Conservation (phyloP, 2,888 invertebrate species). For the Cecidostiba fungosa region DNA sequence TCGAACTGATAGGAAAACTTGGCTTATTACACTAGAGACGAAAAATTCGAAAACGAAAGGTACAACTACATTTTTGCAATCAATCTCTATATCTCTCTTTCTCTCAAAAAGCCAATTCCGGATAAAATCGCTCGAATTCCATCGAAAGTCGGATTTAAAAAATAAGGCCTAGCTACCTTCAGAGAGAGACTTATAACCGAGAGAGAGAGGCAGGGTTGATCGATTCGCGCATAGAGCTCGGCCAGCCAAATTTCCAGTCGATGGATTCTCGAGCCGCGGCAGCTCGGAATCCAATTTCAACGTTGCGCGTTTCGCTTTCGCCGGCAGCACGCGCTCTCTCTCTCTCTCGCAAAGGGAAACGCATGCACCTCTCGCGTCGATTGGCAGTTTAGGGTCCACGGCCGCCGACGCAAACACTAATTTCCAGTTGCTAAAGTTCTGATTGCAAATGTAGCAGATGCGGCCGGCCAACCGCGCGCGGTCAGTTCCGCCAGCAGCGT, state of each 20-base stretch:
- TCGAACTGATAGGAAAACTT: constrained; percentile 1
- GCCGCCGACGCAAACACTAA: constrained; percentile 63
- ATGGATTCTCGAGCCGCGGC: constrained; percentile 36
- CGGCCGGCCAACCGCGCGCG: constrained; percentile 54
- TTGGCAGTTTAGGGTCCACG: constrained; percentile 61
- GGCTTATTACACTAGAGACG: not conserved
- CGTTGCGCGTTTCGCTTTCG: constrained; percentile 28
- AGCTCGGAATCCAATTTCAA: constrained; percentile 58
- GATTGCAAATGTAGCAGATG: constrained; percentile 70
- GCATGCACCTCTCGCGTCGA: constrained; percentile 43
- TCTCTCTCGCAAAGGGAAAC: constrained; percentile 29
- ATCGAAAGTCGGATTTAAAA: not conserved
- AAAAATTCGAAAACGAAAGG: not conserved
- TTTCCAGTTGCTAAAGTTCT: constrained; percentile 67
- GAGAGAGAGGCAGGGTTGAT: constrained; percentile 4
- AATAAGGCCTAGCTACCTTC: not conserved
- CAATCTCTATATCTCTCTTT: not conserved
- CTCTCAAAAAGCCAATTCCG: not conserved
- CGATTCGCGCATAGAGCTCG: constrained; percentile 7
- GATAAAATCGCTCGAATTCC: not conserved
- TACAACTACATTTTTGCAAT: not conserved
- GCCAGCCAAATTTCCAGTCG: constrained; percentile 51
- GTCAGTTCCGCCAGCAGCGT: constrained; percentile 66
- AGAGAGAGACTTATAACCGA: not conserved
- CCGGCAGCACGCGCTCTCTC: not conserved